Percentiles rank a stretch among this genome's conserved stretches.
These are phyloP conservation scores for Chelonus insularis DNA, from an alignment of 1,140 invertebrate genomes.

Conservation along the genomic window DNA sequence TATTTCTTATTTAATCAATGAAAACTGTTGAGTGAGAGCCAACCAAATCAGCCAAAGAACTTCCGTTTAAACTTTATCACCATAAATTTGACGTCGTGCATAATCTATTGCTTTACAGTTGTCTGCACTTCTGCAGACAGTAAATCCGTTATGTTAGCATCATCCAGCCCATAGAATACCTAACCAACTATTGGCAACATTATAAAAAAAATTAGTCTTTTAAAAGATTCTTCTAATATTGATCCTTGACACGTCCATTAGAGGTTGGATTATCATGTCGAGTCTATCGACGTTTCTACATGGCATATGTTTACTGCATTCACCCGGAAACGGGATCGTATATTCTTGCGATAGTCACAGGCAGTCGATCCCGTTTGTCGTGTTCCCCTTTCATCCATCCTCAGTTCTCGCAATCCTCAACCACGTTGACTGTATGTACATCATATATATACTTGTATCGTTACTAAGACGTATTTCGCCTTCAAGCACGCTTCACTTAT, in stretches of 20 bases:
- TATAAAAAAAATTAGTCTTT: background rate
- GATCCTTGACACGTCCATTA: background rate
- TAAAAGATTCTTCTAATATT: background rate
- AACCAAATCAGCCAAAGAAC: background rate
- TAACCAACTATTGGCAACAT: background rate
- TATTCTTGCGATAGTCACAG: background rate
- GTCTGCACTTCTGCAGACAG: conserved; percentile 1
- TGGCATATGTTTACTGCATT: background rate
- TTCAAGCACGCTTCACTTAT: too few relatives aligned
- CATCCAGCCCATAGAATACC: background rate
- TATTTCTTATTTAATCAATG: too few relatives aligned
- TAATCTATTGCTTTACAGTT: conserved; percentile 3
- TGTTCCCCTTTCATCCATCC: conserved; percentile 7
- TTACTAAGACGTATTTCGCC: too few relatives aligned
- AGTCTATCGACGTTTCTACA: background rate
- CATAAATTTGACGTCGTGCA: background rate
- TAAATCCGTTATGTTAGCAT: background rate
- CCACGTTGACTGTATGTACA: too few relatives aligned
- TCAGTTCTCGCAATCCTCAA: background rate
- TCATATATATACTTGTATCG: too few relatives aligned
- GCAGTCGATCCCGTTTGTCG: conserved; percentile 3
- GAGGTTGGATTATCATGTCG: background rate
- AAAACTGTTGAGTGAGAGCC: too few relatives aligned
- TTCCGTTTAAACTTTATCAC: background rate
- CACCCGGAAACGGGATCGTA: background rate